Percentiles rank a stretch among this genome's conserved stretches.
phyloP scores from a whole-genome alignment of 2,888 invertebrate genomes.

The Netelia inedita region DNA sequence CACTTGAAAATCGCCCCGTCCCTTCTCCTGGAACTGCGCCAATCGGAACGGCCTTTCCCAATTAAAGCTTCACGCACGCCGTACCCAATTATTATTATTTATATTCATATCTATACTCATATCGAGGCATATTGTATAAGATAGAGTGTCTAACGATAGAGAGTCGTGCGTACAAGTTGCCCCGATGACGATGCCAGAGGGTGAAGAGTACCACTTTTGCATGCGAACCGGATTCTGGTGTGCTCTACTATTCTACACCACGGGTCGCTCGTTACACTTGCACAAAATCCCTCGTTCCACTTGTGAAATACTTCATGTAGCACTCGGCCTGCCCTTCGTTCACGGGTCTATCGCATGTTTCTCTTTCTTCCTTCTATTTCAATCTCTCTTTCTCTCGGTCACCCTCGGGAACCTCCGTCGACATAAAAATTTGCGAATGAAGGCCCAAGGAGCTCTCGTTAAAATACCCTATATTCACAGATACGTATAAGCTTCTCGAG shows the following conservation, averaged over 20 bases:
- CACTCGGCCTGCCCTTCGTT: conserved; percentile 14
- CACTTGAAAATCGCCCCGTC: conserved; percentile 58
- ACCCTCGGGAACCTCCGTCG: conserved; percentile 2
- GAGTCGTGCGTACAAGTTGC: conserved; percentile 39
- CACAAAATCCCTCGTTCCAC: conserved; percentile 66
- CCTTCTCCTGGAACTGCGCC: conserved; percentile 66
- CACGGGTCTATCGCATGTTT: conserved; percentile 34
- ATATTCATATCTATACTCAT: conserved; percentile 8
- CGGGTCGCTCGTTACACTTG: conserved; percentile 57
- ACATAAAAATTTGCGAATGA: conserved; percentile 26
- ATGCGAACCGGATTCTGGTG: conserved; percentile 39
- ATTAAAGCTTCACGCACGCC: conserved; percentile 68
- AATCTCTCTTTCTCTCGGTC: not conserved
- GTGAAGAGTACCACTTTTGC: conserved; percentile 64
- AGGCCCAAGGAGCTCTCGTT: conserved; percentile 40
- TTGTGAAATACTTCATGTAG: conserved; percentile 62
- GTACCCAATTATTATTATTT: conserved; percentile 32
- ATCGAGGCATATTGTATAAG: not conserved
- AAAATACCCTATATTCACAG: conserved; percentile 38
- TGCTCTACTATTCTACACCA: conserved; percentile 44
- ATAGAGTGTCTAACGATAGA: not conserved
- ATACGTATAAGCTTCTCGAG: conserved; percentile 14
- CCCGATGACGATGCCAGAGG: conserved; percentile 50
- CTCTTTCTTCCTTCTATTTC: conserved; percentile 18
- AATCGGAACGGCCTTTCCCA: conserved; percentile 70